A percentile compares a stretch with the other conserved stretches of the same genome.
phyloP scores from a whole-genome alignment of 2,888 invertebrate species.

The Netelia inedita region DNA sequence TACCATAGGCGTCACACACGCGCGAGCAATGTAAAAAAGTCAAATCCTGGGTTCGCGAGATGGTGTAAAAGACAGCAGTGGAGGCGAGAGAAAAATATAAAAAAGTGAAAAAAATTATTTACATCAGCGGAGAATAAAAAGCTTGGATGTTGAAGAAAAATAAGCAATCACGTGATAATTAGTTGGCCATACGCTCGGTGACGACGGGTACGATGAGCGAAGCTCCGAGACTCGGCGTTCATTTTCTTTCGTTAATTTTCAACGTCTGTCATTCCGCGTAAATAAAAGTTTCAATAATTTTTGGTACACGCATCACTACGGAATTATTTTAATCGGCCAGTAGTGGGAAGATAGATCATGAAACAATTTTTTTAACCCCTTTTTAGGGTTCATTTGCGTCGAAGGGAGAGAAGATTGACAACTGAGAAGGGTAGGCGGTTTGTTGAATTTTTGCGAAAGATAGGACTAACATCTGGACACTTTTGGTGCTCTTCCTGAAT shows the following conservation, averaged over 20 bases:
- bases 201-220: constrained; percentile 4
- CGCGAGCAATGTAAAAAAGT: constrained; percentile 29
- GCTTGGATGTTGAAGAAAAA: not conserved
- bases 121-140: not conserved
- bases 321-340: not conserved
- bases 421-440: not conserved
- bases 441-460: not conserved
- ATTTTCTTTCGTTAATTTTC: constrained; percentile 13
- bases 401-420: not conserved
- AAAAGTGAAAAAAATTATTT: constrained; percentile 61
- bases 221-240: not conserved
- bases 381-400: not conserved
- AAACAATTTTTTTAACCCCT: not conserved
- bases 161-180: constrained; percentile 73
- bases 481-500: not conserved
- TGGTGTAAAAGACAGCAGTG: constrained; percentile 6
- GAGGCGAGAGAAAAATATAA: constrained; percentile 35
- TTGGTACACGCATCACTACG: constrained; percentile 10
- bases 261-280: constrained; percentile 2
- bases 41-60: constrained; percentile 3
- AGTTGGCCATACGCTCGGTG: constrained; percentile 66
- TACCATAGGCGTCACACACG: constrained; percentile 18
- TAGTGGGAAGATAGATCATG: not conserved
- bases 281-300: not conserved
- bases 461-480: not conserved